Conservation (phyloP, 2,888 invertebrate species). For the Meganola albula region DNA sequence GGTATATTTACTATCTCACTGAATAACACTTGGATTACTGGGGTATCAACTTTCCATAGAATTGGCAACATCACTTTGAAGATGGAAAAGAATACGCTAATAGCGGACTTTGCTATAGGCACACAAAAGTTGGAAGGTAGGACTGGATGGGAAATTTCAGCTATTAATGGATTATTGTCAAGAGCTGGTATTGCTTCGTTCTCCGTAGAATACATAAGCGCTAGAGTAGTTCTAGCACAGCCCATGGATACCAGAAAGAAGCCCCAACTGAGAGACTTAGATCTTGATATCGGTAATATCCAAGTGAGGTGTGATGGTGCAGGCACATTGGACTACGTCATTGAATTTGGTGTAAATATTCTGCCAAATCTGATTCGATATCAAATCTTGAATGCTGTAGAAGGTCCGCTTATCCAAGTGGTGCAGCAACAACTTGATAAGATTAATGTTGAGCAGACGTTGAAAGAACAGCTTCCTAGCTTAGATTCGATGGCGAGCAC, state of each 20-base stretch:
- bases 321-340: constrained; percentile 89
- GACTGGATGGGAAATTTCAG: constrained; percentile 87
- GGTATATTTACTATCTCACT: constrained; percentile 83
- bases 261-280: constrained; percentile 83
- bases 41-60: constrained; percentile 88
- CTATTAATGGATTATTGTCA: constrained; percentile 82
- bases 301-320: constrained; percentile 90
- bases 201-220: constrained; percentile 87
- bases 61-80: constrained; percentile 86
- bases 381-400: constrained; percentile 91
- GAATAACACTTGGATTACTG: constrained; percentile 86
- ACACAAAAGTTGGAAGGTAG: constrained; percentile 87
- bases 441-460: constrained; percentile 84
- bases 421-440: constrained; percentile 85
- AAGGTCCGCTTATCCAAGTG: constrained; percentile 85
- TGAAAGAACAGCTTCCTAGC: constrained; percentile 83
- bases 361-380: constrained; percentile 90
- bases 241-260: constrained; percentile 86
- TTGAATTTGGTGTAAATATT: constrained; percentile 89
- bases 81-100: constrained; percentile 83
- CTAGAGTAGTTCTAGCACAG: constrained; percentile 83
- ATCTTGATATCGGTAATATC: constrained; percentile 89
- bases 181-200: constrained; percentile 86
- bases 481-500: constrained; percentile 78
- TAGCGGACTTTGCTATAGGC: constrained; percentile 84